phyloP scores from a whole-genome alignment of 1,140 invertebrate genomes.

The Plectus sambesii region DNA sequence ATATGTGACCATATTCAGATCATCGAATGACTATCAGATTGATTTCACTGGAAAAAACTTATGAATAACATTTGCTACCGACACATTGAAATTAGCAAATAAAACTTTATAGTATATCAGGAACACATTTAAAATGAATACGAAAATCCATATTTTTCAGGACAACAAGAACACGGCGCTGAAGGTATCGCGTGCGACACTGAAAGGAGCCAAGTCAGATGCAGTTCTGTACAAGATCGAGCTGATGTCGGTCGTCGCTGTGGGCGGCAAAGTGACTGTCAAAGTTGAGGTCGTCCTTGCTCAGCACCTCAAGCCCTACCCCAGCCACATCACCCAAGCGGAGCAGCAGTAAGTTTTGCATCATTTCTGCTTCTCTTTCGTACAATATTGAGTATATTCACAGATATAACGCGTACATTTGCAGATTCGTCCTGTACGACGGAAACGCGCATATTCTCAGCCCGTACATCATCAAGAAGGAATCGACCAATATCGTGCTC shows the following conservation, averaged over 20 bases:
- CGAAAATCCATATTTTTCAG: no score
- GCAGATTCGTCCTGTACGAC: conserved; percentile 34
- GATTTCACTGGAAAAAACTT: no score
- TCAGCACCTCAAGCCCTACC: conserved; percentile 27
- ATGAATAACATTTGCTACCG: no score
- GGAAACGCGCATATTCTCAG: conserved; percentile 28
- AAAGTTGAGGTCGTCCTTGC: conserved; percentile 28
- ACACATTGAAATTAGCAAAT: no score
- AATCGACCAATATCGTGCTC: conserved; percentile 28
- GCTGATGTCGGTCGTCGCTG: conserved; percentile 22
- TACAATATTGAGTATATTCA: no score
- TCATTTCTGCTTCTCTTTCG: conserved; percentile 9
- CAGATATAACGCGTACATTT: conserved; percentile 18
- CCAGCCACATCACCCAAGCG: conserved; percentile 32
- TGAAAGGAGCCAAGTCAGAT: conserved; percentile 16
- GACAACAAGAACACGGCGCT: conserved; percentile 19
- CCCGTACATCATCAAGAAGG: conserved; percentile 30
- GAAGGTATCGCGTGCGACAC: conserved; percentile 11
- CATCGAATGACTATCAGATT: no score
- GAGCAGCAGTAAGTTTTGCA: conserved; percentile 35
- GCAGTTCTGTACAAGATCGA: conserved; percentile 34
- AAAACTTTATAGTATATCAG: no score
- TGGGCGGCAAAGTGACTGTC: conserved; percentile 25
- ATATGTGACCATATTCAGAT: no score
- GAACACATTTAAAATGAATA: no score